phyloP scores from a whole-genome alignment of 2,888 invertebrate species.

The Clunio marinus region DNA sequence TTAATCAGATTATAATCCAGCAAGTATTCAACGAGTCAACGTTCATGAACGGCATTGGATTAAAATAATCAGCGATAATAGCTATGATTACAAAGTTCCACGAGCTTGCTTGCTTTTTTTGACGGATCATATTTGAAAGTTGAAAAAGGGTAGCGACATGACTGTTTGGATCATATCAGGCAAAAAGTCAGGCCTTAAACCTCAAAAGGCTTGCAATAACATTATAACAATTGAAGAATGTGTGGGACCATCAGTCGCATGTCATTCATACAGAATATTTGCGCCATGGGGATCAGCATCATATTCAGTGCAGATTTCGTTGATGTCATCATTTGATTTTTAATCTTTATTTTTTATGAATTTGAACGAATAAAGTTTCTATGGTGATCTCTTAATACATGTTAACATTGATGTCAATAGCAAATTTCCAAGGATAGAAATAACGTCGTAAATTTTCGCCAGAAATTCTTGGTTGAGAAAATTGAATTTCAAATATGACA shows the following conservation, averaged over 20 bases:
- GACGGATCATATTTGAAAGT: conserved; percentile 12
- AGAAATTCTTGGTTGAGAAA: too few species aligned
- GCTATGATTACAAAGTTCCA: background rate
- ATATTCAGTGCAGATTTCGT: background rate
- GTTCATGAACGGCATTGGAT: conserved; percentile 1
- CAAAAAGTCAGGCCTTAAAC: background rate
- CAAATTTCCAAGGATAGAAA: too few species aligned
- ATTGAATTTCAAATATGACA: too few species aligned
- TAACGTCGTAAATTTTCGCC: too few species aligned
- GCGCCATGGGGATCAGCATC: background rate
- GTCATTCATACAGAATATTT: background rate
- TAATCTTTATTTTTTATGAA: too few species aligned
- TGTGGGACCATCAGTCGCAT: background rate
- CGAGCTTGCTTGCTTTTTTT: background rate
- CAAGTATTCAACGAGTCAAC: background rate
- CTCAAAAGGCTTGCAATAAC: background rate
- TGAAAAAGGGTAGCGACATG: background rate
- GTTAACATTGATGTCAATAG: too few species aligned
- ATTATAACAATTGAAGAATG: background rate
- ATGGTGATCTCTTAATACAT: too few species aligned
- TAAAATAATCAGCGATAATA: background rate
- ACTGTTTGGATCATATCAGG: background rate
- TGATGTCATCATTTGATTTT: too few species aligned
- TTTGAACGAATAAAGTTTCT: too few species aligned
- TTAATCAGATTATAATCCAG: background rate